These are phyloP conservation scores for Hystrix brachyura DNA, from an alignment of 2,113 vertebrate genomes.

Conservation along the genomic window DNA sequence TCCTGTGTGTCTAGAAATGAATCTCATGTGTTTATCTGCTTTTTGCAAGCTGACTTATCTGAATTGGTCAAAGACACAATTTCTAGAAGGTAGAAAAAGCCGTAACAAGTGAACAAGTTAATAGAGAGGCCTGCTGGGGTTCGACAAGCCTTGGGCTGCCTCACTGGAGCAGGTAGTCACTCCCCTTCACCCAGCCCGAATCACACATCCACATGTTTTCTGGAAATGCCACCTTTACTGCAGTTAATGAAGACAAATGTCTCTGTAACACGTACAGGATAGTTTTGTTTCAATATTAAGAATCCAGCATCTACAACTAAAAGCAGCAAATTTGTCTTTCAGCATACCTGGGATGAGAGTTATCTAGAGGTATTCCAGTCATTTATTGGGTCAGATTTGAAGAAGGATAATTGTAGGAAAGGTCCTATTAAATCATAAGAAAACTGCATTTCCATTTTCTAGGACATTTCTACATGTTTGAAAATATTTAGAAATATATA, in stretches of 20 bases:
- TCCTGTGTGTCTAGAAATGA: background rate
- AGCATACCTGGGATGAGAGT: background rate
- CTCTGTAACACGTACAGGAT: background rate
- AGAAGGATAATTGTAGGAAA: constrained; percentile 12
- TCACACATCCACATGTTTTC: background rate
- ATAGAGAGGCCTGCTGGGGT: background rate
- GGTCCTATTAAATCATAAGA: constrained; percentile 27
- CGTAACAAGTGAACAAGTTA: background rate
- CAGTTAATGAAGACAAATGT: background rate
- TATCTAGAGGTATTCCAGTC: background rate
- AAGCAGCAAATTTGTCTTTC: constrained; percentile 6
- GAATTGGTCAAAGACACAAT: background rate
- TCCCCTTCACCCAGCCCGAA: rapidly evolving
- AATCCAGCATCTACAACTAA: background rate
- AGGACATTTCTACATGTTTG: background rate
- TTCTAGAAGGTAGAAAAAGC: background rate
- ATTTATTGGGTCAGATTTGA: background rate
- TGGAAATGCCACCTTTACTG: background rate
- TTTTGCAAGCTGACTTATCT: background rate
- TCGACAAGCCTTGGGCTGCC: background rate
- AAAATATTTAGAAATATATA: background rate
- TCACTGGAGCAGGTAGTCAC: background rate
- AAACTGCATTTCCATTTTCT: constrained; percentile 11
- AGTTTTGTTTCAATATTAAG: background rate
- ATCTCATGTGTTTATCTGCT: background rate